Base-by-base conservation (phyloP, 2,113 vertebrate species). In the Synchiropus splendidus region DNA sequence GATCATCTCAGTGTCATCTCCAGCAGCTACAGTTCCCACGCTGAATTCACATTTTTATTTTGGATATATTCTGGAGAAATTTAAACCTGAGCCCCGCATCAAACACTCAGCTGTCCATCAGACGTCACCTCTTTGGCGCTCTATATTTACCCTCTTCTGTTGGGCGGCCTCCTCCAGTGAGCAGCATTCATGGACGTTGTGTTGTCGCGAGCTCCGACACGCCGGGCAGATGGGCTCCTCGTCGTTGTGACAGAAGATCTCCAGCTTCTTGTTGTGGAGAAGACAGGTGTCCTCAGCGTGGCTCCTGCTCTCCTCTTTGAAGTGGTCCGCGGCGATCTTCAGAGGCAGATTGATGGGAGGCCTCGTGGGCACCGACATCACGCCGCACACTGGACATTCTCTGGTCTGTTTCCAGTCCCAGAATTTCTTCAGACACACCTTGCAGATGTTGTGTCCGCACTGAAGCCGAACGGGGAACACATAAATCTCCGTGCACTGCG, bases 311-410 rank as follows among this genome's bases (percentile, higher is more conserved):
- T 35, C 39, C 10, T 2, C 14, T 40, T 59, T 62, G 49, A 67
- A 69, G 5, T 45, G 1, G 3, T 83, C 75, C 3, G 62, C 47
- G 5, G 68, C 55, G 41, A 73, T 61, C 66, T 79, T 80, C 16
- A 84, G 72, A 0, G 18, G 13, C 43, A 78, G 16, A 35, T 83
- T 79, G 50, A 82, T 66, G n/a, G 83, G 61, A 58, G 82, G 82
- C 39, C 62, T 72, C 43, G 18, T 41, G 6, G 36, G 45, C 32
- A 11, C 10, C 12, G 59, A 67, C 64, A 52, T 34, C 1, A 4
- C 2, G 15, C 31, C 17, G 43, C 77, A 83, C 54, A 83, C 58
- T 0, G 76, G 78, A 42, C 81, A 84, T 62, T 70, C 55, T 18
- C 39, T 60, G 39, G 39, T 50, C 48, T 57, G 58, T 45, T 67